Evolutionary conservation across 2,113 vertebrate genomes (phyloP).

Genomic region (rabbit (Oryctolagus cuniculus)): DNA sequence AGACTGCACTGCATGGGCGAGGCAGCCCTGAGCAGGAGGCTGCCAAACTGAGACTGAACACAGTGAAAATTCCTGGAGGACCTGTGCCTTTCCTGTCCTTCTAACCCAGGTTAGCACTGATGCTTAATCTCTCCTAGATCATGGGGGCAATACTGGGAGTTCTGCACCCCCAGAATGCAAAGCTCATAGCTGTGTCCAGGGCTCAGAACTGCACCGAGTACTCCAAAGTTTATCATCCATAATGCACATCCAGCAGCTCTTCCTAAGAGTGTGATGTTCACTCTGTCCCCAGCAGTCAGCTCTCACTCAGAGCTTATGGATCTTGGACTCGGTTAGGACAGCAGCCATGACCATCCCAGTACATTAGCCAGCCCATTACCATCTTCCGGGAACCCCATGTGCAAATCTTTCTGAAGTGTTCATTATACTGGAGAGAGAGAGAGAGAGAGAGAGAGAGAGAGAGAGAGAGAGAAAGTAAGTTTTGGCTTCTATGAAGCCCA

Average conservation of each 20-base stretch:
- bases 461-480: too few species aligned
- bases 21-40: neutral
- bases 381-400: neutral
- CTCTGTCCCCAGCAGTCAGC: neutral
- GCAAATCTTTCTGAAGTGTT: neutral
- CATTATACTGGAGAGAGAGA: neutral
- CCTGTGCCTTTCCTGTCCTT: neutral
- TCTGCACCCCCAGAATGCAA: neutral
- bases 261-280: rapidly evolving
- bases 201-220: neutral
- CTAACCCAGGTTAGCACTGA: neutral
- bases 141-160: too few species aligned
- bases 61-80: neutral
- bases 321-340: neutral
- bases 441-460: too few species aligned
- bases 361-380: neutral
- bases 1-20: neutral
- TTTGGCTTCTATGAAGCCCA: neutral
- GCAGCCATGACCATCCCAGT: neutral
- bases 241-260: neutral
- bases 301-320: neutral
- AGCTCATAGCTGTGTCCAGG: rapidly evolving
- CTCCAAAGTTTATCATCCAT: neutral
- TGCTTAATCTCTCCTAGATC: neutral
- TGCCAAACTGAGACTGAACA: too few species aligned